These are phyloP conservation scores for Chrysaora quinquecirrha DNA, from an alignment of 30 jellyfish, hydroid and myxozoan genomes.

Conservation along the genomic window DNA sequence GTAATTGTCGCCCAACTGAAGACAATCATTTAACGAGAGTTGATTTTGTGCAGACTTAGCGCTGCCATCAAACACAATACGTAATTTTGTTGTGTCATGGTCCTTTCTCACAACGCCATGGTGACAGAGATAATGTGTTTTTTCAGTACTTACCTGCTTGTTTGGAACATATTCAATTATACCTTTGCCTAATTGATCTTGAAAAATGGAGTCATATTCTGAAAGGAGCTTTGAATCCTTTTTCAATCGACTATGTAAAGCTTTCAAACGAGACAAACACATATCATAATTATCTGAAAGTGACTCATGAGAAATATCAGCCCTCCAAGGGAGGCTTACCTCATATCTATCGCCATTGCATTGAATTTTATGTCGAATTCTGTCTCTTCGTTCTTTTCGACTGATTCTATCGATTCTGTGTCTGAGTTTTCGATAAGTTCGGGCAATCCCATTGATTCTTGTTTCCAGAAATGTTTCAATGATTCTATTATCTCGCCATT, in stretches of 20 bases:
- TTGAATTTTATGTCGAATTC: too few species aligned
- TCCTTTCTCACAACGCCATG: constrained; percentile 56
- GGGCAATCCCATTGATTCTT: constrained; percentile 25
- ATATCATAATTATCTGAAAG: constrained; percentile 17
- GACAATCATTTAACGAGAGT: constrained; percentile 48
- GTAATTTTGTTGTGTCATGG: constrained; percentile 35
- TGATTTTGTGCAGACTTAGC: constrained; percentile 30
- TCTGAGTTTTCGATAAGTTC: constrained; percentile 14
- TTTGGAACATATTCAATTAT: constrained; percentile 51
- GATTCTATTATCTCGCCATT: constrained; percentile 46
- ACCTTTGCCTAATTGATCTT: too few species aligned
- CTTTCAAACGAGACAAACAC: constrained; percentile 5
- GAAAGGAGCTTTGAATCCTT: constrained; percentile 7
- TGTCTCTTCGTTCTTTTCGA: too few species aligned
- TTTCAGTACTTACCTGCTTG: constrained; percentile 9
- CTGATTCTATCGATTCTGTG: too few species aligned
- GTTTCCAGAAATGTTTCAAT: constrained; percentile 43
- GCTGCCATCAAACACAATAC: constrained; percentile 62
- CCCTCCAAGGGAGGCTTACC: constrained; percentile 65
- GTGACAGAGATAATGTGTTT: constrained; percentile 46
- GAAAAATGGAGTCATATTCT: too few species aligned
- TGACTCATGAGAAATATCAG: constrained; percentile 11
- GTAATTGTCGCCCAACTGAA: constrained; percentile 34
- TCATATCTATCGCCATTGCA: constrained; percentile 14
- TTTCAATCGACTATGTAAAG: constrained; percentile 22